A percentile compares a stretch with the other conserved stretches of the same genome.
phyloP scores from a whole-genome alignment of 2,888 invertebrate genomes.

The Ormyrus labotus region DNA sequence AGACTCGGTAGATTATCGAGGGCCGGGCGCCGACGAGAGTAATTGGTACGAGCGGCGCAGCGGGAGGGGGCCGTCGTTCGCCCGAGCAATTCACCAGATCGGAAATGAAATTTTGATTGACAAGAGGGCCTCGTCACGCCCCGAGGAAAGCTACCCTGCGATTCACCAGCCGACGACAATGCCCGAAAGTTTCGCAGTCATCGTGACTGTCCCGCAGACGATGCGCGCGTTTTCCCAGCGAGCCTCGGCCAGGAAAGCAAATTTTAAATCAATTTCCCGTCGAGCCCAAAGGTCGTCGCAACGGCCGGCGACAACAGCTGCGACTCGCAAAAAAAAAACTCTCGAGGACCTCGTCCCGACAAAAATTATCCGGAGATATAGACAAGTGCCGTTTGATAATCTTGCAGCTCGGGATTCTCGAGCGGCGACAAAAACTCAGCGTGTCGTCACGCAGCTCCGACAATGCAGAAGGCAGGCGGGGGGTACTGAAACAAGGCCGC shows the following conservation, averaged over 20 bases:
- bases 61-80: background rate
- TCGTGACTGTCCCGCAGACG: background rate
- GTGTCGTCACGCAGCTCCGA: conserved; percentile 28
- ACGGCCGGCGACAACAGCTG: background rate
- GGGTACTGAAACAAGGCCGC: conserved; percentile 47
- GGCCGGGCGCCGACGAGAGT: conserved; percentile 9
- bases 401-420: conserved; percentile 8
- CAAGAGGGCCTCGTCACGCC: conserved; percentile 68
- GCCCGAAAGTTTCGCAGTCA: background rate
- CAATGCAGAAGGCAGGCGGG: conserved; percentile 28
- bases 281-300: background rate
- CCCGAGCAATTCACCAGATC: conserved; percentile 66
- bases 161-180: conserved; percentile 60
- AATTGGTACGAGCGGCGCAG: conserved; percentile 32
- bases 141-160: conserved; percentile 70
- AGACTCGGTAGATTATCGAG: conserved; percentile 23
- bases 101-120: conserved; percentile 73
- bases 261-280: too few relatives aligned
- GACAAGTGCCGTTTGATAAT: conserved; percentile 33
- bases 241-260: too few relatives aligned
- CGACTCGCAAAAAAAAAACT: background rate
- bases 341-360: too few relatives aligned
- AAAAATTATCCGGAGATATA: too few relatives aligned
- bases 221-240: too few relatives aligned
- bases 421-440: conserved; percentile 49